Percentiles rank a stretch among this genome's conserved stretches.
Evolutionary conservation across 2,113 vertebrate species (phyloP).

Genomic region (Accipiter virgatus): DNA sequence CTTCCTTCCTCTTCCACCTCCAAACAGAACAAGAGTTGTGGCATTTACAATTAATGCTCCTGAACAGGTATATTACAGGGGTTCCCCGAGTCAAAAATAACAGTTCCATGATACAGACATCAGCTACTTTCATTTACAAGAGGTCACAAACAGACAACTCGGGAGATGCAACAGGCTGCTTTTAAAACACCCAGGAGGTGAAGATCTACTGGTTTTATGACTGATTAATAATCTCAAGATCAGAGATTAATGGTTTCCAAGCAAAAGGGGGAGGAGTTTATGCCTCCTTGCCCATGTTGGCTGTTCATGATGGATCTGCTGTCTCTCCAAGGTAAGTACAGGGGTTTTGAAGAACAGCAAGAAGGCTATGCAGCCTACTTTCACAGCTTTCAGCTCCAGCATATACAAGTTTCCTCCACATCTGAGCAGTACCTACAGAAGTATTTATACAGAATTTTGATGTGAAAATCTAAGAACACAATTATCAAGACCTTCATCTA

Average conservation of each 20-base stretch:
- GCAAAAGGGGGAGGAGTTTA: conserved; percentile 38
- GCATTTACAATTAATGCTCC: neutral
- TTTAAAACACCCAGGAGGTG: conserved; percentile 49
- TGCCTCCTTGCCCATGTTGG: neutral
- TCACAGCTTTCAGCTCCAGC: neutral
- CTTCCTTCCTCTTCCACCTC: neutral
- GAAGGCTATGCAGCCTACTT: neutral
- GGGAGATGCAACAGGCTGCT: conserved; percentile 10
- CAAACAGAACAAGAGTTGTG: neutral
- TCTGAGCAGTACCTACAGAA: neutral
- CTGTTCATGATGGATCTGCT: neutral
- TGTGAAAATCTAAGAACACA: neutral
- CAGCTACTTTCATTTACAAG: conserved; percentile 24
- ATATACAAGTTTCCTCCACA: neutral
- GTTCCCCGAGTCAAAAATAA: neutral
- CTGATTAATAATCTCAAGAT: conserved; percentile 20
- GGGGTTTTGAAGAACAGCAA: neutral
- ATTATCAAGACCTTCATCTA: neutral
- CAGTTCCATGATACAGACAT: neutral
- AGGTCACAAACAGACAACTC: conserved; percentile 11
- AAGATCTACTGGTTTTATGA: conserved; percentile 16
- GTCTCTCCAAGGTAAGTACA: neutral
- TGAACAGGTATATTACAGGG: neutral
- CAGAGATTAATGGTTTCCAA: conserved; percentile 37
- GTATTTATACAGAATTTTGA: neutral